These are phyloP conservation scores for Pygoscelis antarcticus DNA, from an alignment of 2,113 vertebrate genomes.

Conservation along the genomic window DNA sequence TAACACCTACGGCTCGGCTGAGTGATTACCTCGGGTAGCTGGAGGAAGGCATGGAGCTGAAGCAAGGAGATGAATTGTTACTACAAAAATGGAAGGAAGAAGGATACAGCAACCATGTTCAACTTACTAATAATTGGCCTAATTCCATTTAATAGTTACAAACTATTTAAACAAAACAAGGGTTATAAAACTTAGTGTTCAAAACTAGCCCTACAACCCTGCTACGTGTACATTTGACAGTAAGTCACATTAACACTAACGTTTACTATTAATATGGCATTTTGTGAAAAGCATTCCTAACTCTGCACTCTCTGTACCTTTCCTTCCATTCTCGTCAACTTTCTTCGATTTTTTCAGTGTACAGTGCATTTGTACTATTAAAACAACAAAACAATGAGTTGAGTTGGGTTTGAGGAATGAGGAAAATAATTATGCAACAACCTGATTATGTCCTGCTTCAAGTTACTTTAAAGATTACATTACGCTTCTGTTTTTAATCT, in stretches of 20 bases:
- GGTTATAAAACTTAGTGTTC: not conserved
- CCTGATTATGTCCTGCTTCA: not conserved
- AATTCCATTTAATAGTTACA: not conserved
- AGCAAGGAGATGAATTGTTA: not conserved
- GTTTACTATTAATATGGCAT: not conserved
- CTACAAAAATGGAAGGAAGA: not conserved
- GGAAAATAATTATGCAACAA: slow-evolving; percentile 31
- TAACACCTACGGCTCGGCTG: not conserved
- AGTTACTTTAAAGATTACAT: not conserved
- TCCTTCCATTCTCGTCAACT: not conserved
- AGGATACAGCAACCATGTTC: not conserved
- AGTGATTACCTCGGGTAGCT: not conserved
- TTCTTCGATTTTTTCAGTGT: not conserved
- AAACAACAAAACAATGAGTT: not conserved
- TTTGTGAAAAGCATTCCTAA: not conserved
- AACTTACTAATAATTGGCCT: not conserved
- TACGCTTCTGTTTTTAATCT: not conserved
- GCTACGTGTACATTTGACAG: not conserved
- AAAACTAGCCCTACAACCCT: not conserved
- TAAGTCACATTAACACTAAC: not conserved
- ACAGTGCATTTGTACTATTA: not conserved
- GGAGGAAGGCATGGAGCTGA: not conserved
- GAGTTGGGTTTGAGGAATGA: slow-evolving; percentile 41
- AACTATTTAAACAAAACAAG: not conserved
- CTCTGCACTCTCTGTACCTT: not conserved